Conservation (phyloP, 1,140 invertebrate genomes). For the Caenorhabditis briggsae region DNA sequence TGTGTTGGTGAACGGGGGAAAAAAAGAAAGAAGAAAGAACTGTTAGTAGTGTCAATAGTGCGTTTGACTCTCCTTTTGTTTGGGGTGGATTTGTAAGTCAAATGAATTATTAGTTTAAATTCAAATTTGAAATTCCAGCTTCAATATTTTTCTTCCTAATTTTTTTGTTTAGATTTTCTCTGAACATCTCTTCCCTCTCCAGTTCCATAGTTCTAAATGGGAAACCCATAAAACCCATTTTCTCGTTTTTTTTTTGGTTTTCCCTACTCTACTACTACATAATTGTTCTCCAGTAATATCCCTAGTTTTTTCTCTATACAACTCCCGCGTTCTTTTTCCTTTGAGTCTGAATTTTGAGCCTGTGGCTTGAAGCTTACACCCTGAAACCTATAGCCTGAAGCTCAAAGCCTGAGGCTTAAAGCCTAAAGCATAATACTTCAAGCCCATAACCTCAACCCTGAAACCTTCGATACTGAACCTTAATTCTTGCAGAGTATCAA, state of each 20-base stretch:
- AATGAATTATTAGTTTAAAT: not conserved
- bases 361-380: not conserved
- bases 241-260: not conserved
- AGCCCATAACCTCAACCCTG: too few species aligned
- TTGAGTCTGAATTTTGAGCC: not conserved
- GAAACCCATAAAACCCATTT: not conserved
- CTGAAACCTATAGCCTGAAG: too few species aligned
- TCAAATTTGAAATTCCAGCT: not conserved
- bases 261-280: not conserved
- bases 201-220: too few species aligned
- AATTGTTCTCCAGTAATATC: not conserved
- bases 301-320: too few species aligned
- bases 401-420: too few species aligned
- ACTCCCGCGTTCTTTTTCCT: not conserved
- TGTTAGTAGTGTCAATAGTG: conserved; percentile 20
- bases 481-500: not conserved
- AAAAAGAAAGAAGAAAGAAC: not conserved
- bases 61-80: not conserved
- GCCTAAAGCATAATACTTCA: too few species aligned
- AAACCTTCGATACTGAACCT: not conserved
- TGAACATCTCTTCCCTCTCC: too few species aligned
- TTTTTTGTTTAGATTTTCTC: too few species aligned
- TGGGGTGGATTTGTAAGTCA: not conserved
- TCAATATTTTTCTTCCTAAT: too few species aligned
- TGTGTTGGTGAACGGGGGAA: not conserved